phyloP scores from a whole-genome alignment of 1,140 invertebrate species.

The Hydropsyche tenuis region DNA sequence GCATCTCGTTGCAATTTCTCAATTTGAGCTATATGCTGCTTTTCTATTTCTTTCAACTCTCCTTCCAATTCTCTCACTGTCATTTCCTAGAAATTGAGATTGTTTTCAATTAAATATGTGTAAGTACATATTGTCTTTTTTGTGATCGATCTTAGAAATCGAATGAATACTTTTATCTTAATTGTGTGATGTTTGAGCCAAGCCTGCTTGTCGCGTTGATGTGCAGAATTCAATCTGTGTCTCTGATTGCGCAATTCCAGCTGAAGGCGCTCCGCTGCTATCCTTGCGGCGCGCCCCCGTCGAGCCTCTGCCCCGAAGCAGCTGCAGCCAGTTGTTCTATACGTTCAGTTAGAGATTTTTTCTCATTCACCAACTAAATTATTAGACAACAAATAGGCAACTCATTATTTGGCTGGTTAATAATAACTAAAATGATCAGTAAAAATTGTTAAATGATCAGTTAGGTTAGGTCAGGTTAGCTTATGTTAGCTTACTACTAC shows the following conservation, averaged over 20 bases:
- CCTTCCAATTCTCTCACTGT: slow-evolving; percentile 61
- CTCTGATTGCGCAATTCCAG: slow-evolving; percentile 46
- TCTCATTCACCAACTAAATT: slow-evolving; percentile 43
- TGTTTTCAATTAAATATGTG: background rate
- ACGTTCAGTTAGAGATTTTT: slow-evolving; percentile 41
- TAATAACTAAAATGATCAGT: too few species aligned
- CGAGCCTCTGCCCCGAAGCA: slow-evolving; percentile 44
- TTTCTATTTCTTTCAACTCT: slow-evolving; percentile 60
- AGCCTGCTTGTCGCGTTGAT: slow-evolving; percentile 46
- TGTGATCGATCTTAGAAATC: background rate
- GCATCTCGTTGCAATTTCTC: slow-evolving; percentile 25
- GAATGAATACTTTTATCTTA: slow-evolving; percentile 44
- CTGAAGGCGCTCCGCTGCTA: slow-evolving; percentile 43
- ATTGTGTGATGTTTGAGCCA: slow-evolving; percentile 49
- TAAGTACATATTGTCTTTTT: background rate
- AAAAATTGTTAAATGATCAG: too few species aligned
- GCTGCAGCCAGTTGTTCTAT: slow-evolving; percentile 46
- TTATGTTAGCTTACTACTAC: too few species aligned
- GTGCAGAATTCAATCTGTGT: slow-evolving; percentile 43
- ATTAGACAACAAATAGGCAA: background rate
- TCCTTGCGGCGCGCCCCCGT: slow-evolving; percentile 34
- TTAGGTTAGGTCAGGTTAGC: too few species aligned
- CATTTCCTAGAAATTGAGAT: slow-evolving; percentile 55
- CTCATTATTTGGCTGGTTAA: background rate
- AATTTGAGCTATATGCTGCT: slow-evolving; percentile 52